phyloP scores from a whole-genome alignment of 2,888 invertebrate species.

The Dichetophora obliterata region DNA sequence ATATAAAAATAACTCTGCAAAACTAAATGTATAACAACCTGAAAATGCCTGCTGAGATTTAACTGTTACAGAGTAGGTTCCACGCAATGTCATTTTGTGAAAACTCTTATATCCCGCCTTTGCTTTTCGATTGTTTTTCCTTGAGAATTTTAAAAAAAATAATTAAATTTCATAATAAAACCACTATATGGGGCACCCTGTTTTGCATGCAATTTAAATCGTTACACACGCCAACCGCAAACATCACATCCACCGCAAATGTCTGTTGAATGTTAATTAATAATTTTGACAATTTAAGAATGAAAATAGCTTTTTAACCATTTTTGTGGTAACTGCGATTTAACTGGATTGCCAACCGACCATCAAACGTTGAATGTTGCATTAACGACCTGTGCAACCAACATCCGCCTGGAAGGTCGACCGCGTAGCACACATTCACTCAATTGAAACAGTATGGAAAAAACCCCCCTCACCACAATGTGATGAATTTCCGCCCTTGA shows the following conservation, averaged over 20 bases:
- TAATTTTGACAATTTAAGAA: conserved; percentile 28
- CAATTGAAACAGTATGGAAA: conserved; percentile 11
- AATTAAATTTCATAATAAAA: no score
- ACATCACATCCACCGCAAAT: conserved; percentile 18
- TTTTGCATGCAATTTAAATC: not conserved
- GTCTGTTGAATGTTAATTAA: conserved; percentile 31
- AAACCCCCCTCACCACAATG: conserved; percentile 46
- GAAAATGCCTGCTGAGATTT: no score
- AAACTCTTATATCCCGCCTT: no score
- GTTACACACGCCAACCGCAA: conserved; percentile 9
- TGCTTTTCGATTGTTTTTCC: no score
- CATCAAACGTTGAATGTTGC: not conserved
- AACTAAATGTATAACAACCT: no score
- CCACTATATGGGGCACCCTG: no score
- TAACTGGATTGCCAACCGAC: not conserved
- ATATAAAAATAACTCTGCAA: no score
- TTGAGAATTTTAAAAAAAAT: no score
- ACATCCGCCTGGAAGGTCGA: conserved; percentile 35
- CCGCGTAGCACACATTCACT: conserved; percentile 50
- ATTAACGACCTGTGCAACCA: not conserved
- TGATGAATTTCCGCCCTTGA: not conserved
- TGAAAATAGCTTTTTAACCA: conserved; percentile 24
- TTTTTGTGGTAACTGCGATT: conserved; percentile 7
- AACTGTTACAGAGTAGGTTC: no score
- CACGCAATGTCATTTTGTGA: no score